A percentile compares a stretch with the other conserved stretches of the same genome.
phyloP scores from a whole-genome alignment of 2,888 invertebrate genomes.

The Andrena camellia region DNA sequence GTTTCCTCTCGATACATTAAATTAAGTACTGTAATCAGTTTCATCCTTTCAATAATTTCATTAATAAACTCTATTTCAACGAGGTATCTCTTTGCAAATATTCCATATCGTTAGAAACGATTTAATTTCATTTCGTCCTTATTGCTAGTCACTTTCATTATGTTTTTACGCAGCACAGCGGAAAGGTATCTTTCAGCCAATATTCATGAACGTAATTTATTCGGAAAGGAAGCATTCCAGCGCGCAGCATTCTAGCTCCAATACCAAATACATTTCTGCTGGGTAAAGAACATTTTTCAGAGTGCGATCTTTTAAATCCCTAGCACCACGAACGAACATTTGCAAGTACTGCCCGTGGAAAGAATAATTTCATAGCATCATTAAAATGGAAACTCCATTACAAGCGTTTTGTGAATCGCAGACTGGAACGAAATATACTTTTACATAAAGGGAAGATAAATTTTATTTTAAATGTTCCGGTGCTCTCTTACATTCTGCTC shows the following conservation, averaged over 20 bases:
- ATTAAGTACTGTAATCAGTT: no score
- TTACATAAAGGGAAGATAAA: conserved; percentile 39
- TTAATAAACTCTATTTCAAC: no score
- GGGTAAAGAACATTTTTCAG: background rate
- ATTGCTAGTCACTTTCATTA: background rate
- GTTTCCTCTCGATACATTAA: no score
- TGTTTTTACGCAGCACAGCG: background rate
- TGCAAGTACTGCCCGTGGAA: conserved; percentile 16
- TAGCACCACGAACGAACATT: conserved; percentile 24
- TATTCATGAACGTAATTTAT: conserved; percentile 5
- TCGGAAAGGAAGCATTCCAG: conserved; percentile 1
- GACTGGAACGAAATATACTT: conserved; percentile 28
- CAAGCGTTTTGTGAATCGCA: conserved; percentile 39
- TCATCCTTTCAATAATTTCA: no score
- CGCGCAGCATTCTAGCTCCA: background rate
- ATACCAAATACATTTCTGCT: conserved; percentile 18
- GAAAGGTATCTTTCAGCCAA: background rate
- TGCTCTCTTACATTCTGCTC: background rate
- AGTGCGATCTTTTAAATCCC: conserved; percentile 20
- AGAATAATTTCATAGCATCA: conserved; percentile 16
- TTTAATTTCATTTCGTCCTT: background rate
- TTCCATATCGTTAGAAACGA: background rate
- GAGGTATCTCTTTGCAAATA: conserved; percentile 6
- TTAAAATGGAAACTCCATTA: conserved; percentile 28
- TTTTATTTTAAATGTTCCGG: conserved; percentile 18